Base-by-base conservation (phyloP, 2,797 vertebrate species). In the Orientallactaga sibirica region DNA sequence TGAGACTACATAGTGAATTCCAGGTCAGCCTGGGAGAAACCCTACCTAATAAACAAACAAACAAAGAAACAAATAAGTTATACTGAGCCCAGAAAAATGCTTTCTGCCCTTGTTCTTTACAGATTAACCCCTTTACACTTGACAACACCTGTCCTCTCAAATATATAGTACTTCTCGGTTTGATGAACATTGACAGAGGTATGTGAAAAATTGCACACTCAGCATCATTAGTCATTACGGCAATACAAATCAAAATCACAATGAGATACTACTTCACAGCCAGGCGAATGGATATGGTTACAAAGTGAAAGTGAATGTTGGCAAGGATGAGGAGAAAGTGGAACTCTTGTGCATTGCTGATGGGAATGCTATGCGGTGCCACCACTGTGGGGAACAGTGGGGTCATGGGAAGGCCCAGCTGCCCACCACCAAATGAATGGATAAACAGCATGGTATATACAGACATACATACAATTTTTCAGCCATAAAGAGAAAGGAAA, bases 291-390 rank as follows among this genome's bases (percentile, higher is more conserved):
- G n/a, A n/a, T 24, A 1, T 3, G 2, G 48, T 9, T 27, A 29
- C 33, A 66, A 25, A 68, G 20, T 15, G 0, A 4, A 11, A 29
- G 58, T 11, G 37, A 48, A 37, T 24, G 29, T 16, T 15, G 70
- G 8, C 10, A n/a, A 74, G 62, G 73, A 52, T 61, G 70, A 6
- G 55, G 76, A 81, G n/a, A 74, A 25, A 22, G 0, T 0, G 6
- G 41, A 76, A 66, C 64, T 25, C 33, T 7, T 0, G 62, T 0
- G 7, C 33, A 5, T 0, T 0, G 18, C n/a, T 62, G 71, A 55
- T 41, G 25, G 41, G 10, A 20, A 18, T 1, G 37, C 3, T 52
- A 76, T 33, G 43, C 29, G n/a, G 33, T 4, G 27, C 27, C 61
- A 83, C 25, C 18, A 0, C 24, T 5, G 15, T 6, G 24, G 27